phyloP scores from a whole-genome alignment of 2,113 vertebrate genomes.

The Semnopithecus entellus region DNA sequence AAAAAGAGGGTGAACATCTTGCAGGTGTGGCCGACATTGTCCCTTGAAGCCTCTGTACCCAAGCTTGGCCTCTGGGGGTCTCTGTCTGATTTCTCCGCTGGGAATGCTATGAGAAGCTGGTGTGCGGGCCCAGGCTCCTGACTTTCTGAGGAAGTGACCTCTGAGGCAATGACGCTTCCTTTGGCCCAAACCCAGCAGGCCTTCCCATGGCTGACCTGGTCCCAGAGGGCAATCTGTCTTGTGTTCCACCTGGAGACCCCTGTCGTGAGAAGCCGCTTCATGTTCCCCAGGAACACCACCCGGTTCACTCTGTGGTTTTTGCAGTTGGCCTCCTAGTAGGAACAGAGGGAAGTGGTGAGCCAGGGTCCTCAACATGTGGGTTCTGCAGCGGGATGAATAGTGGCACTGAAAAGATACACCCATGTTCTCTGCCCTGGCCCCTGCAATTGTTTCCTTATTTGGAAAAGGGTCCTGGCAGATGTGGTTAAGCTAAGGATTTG shows the following conservation, averaged over 20 bases:
- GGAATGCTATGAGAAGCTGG: background rate
- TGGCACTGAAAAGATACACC: accelerated
- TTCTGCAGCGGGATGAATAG: background rate
- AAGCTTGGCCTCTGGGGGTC: background rate
- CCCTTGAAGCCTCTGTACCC: background rate
- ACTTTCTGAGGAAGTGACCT: background rate
- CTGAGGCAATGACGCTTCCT: background rate
- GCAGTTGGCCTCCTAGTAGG: conserved; percentile 91
- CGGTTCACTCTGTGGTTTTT: conserved; percentile 97
- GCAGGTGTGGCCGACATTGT: too few species aligned
- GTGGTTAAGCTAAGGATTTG: background rate
- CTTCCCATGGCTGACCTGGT: conserved; percentile 89
- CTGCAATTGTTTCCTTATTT: background rate
- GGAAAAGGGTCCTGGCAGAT: background rate
- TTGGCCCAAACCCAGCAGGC: background rate
- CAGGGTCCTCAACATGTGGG: background rate
- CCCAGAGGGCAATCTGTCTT: conserved; percentile 96
- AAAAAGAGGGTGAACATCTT: background rate
- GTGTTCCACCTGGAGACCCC: conserved; percentile 98
- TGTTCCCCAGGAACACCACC: conserved; percentile 95
- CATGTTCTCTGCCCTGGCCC: background rate
- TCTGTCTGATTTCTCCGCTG: background rate
- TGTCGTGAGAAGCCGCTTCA: conserved; percentile 94
- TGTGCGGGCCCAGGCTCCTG: background rate
- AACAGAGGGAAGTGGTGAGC: background rate